A percentile compares a stretch with the other conserved stretches of the same genome.
phyloP scores from a whole-genome alignment of 2,797 vertebrate genomes.

The Nannoperca australis region DNA sequence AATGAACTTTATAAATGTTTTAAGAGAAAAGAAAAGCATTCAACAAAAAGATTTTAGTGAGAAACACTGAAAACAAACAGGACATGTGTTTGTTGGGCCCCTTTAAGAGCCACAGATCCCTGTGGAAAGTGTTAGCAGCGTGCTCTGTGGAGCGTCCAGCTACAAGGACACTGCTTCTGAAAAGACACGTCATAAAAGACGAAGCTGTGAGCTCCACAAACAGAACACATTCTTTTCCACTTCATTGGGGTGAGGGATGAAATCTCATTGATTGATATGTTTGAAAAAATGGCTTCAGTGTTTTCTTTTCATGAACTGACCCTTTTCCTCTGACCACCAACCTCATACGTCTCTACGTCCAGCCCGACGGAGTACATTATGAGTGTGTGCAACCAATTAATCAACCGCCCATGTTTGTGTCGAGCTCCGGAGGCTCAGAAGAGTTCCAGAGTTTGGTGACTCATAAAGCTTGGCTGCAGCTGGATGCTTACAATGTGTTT shows the following conservation, averaged over 20 bases:
- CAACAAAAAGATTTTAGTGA: no score
- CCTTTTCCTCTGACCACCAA: no score
- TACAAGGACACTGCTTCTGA: not conserved
- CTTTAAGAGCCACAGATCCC: not conserved
- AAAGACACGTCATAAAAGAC: no score
- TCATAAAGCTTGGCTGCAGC: constrained; percentile 61
- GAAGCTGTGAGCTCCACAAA: not conserved
- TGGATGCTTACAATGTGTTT: constrained; percentile 64
- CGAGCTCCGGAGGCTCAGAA: constrained; percentile 49
- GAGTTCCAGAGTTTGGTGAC: constrained; percentile 65
- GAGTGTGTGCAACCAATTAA: constrained; percentile 46
- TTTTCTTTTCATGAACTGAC: no score
- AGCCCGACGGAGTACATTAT: constrained; percentile 33
- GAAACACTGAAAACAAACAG: no score
- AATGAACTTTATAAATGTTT: no score
- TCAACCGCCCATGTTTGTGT: constrained; percentile 52
- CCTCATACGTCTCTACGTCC: not conserved
- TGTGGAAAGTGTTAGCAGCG: not conserved
- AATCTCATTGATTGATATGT: no score
- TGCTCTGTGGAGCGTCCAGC: not conserved
- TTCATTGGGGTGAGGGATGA: no score
- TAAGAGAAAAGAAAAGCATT: no score
- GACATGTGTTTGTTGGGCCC: no score
- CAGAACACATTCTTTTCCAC: not conserved
- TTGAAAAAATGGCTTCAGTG: no score